Evolutionary conservation across 2,888 invertebrate genomes (phyloP).

Genomic region (Amphipoea oculea): DNA sequence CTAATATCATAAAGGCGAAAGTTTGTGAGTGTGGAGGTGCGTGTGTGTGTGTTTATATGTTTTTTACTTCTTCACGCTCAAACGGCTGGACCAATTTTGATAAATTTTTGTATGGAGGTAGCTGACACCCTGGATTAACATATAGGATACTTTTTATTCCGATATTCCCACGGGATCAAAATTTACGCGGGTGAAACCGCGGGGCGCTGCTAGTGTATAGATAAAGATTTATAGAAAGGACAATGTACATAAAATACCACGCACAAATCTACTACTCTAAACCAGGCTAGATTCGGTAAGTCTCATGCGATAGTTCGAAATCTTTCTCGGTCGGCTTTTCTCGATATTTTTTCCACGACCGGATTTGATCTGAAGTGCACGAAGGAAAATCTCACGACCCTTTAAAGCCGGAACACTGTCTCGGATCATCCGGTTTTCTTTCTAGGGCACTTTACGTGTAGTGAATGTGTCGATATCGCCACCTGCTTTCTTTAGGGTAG

Average conservation of each 20-base stretch:
- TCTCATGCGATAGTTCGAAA: conserved; percentile 21
- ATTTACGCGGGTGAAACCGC: too few relatives aligned
- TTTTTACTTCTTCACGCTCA: too few relatives aligned
- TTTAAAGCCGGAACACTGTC: conserved; percentile 47
- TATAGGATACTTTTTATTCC: too few relatives aligned
- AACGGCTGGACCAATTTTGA: too few relatives aligned
- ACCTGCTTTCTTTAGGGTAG: conserved; percentile 18
- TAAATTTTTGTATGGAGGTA: too few relatives aligned
- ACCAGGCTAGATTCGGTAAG: conserved; percentile 4
- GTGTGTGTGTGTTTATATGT: too few relatives aligned
- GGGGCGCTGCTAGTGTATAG: too few relatives aligned
- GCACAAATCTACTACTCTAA: conserved; percentile 19
- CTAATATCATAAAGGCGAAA: too few relatives aligned
- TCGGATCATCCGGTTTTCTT: conserved; percentile 57
- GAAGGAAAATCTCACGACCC: conserved; percentile 51
- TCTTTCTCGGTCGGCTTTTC: conserved; percentile 21
- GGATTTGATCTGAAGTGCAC: conserved; percentile 47
- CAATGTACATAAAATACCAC: not conserved
- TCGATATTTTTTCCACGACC: conserved; percentile 34
- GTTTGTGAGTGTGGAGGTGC: too few relatives aligned
- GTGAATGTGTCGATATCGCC: conserved; percentile 25
- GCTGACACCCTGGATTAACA: too few relatives aligned
- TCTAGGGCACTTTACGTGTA: conserved; percentile 48
- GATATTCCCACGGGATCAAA: too few relatives aligned
- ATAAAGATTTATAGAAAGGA: not conserved